Evolutionary conservation across 2,888 invertebrate genomes (phyloP).

Genomic region (Empis stercorea): DNA sequence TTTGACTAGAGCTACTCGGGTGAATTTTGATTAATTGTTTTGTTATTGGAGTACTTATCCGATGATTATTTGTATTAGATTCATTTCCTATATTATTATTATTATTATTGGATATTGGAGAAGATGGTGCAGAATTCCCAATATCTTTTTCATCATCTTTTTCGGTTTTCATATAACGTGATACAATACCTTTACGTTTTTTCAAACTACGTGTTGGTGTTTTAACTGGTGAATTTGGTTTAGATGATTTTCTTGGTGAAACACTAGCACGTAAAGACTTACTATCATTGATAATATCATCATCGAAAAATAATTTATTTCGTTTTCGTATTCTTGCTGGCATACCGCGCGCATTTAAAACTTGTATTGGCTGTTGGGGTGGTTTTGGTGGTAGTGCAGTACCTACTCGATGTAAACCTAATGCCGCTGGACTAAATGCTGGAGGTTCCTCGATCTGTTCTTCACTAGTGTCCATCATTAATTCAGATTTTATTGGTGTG

Average conservation of each 20-base stretch:
- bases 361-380: constrained; percentile 58
- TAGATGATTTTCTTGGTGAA: constrained; percentile 36
- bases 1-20: neutral
- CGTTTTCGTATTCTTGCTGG: constrained; percentile 82
- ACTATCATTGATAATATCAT: constrained; percentile 71
- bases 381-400: constrained; percentile 59
- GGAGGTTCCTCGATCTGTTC: constrained; percentile 56
- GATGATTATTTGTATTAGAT: neutral
- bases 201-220: constrained; percentile 38
- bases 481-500: neutral
- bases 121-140: constrained; percentile 1
- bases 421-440: constrained; percentile 63
- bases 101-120: neutral
- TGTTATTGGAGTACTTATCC: constrained; percentile 3
- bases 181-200: constrained; percentile 35
- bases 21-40: constrained; percentile 1
- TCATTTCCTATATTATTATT: neutral
- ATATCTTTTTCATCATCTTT: constrained; percentile 15
- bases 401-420: constrained; percentile 71
- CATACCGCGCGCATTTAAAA: constrained; percentile 76
- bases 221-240: constrained; percentile 40
- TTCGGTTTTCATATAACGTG: constrained; percentile 34
- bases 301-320: constrained; percentile 79
- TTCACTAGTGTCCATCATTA: constrained; percentile 25
- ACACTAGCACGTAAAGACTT: constrained; percentile 50